Conservation (phyloP, 2,888 invertebrate genomes). For the Pilophorus perplexus region DNA sequence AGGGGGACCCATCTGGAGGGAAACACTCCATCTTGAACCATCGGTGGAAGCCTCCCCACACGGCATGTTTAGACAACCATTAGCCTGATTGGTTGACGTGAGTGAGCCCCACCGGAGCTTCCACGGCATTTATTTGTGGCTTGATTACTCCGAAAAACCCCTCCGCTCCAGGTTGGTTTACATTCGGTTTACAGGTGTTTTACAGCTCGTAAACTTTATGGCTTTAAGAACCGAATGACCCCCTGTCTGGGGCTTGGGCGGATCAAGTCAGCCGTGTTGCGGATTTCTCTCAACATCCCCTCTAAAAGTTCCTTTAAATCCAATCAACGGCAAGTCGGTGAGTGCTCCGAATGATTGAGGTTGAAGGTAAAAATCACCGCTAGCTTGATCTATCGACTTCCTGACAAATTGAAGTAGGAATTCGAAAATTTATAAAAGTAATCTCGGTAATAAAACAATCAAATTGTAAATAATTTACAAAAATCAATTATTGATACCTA, state of each 20-base stretch:
- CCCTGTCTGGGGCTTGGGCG: background rate
- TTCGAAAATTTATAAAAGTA: no score
- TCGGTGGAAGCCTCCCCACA: slow-evolving; percentile 13
- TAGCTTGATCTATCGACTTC: background rate
- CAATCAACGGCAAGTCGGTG: slow-evolving; percentile 9
- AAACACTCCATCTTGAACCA: slow-evolving; percentile 27
- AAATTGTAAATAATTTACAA: no score
- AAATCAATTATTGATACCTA: no score
- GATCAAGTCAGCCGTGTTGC: background rate
- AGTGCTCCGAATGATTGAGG: background rate
- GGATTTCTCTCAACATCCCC: background rate
- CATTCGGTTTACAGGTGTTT: slow-evolving; percentile 30
- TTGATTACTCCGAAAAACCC: slow-evolving; percentile 18
- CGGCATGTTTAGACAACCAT: slow-evolving; percentile 32
- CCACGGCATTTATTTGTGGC: slow-evolving; percentile 17
- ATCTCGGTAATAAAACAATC: no score
- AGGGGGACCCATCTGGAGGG: no score
- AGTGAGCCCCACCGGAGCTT: background rate
- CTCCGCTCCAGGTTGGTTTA: slow-evolving; percentile 16
- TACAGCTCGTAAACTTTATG: slow-evolving; percentile 33
- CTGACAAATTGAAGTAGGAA: no score
- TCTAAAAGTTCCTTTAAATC: no score
- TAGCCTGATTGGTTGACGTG: slow-evolving; percentile 29
- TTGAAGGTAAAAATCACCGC: background rate
- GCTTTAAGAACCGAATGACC: slow-evolving; percentile 10